Conservation (phyloP, 2,888 invertebrate species). For the Clepsis dumicolana region DNA sequence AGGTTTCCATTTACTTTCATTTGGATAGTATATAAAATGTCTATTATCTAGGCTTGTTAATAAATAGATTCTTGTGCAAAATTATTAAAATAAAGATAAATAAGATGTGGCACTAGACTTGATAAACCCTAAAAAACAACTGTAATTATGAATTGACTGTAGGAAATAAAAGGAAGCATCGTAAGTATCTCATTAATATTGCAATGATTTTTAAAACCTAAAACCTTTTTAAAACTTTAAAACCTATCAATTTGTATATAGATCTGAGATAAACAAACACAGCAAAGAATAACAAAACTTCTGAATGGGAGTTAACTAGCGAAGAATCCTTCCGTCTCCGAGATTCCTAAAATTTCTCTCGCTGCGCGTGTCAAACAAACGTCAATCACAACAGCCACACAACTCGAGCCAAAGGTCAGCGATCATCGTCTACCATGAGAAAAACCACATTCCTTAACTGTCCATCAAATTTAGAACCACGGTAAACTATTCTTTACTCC, state of each 20-base stretch:
- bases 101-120: neutral
- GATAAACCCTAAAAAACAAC: neutral
- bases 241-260: neutral
- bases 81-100: neutral
- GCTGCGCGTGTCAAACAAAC: conserved; percentile 74
- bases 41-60: neutral
- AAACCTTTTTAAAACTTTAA: neutral
- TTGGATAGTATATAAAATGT: conserved; percentile 1
- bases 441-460: conserved; percentile 48
- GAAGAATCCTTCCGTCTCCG: conserved; percentile 58
- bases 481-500: conserved; percentile 53
- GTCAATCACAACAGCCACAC: conserved; percentile 80
- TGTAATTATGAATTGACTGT: too few relatives aligned
- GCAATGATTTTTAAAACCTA: too few relatives aligned
- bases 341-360: conserved; percentile 75
- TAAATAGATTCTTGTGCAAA: conserved; percentile 1
- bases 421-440: conserved; percentile 70
- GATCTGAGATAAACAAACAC: conserved; percentile 36
- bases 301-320: conserved; percentile 48
- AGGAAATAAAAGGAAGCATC: too few relatives aligned
- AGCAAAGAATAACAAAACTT: conserved; percentile 49
- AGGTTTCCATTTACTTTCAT: conserved; percentile 34
- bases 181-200: too few relatives aligned
- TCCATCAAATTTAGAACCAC: conserved; percentile 46
- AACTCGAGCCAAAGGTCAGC: conserved; percentile 78